These are phyloP conservation scores for Rhimphoctona megacephalus DNA, from an alignment of 2,888 invertebrate genomes.

Conservation along the genomic window DNA sequence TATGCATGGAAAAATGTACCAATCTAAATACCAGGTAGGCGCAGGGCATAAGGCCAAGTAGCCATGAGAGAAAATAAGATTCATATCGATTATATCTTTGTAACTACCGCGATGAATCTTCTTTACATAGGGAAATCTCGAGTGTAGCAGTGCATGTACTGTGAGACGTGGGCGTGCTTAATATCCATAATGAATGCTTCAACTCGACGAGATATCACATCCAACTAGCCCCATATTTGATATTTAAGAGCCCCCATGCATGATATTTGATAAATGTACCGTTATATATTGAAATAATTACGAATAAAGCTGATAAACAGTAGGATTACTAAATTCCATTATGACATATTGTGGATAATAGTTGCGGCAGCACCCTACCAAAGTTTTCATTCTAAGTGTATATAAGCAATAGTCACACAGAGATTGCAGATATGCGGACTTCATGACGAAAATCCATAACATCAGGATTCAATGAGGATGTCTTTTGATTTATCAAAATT, in stretches of 20 bases:
- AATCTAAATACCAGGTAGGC: slow-evolving; percentile 1
- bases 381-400: not conserved
- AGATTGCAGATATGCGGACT: not conserved
- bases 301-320: slow-evolving; percentile 7
- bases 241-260: too few species aligned
- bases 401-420: not conserved
- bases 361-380: not conserved
- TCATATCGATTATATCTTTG: slow-evolving; percentile 20
- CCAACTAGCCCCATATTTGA: too few species aligned
- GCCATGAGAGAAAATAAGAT: slow-evolving; percentile 6
- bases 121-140: not conserved
- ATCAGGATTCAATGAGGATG: not conserved
- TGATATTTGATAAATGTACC: slow-evolving; percentile 12
- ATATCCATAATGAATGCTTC: slow-evolving; percentile 79
- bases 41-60: slow-evolving; percentile 3
- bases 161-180: slow-evolving; percentile 71
- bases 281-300: slow-evolving; percentile 17
- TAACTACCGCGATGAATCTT: slow-evolving; percentile 45
- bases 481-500: not conserved
- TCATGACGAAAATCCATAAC: not conserved
- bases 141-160: slow-evolving; percentile 7
- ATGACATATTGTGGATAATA: not conserved
- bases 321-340: not conserved
- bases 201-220: slow-evolving; percentile 77
- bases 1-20: slow-evolving; percentile 14